Evolutionary conservation across 2,113 vertebrate species (phyloP).

Genomic region (Apaloderma vittatum): DNA sequence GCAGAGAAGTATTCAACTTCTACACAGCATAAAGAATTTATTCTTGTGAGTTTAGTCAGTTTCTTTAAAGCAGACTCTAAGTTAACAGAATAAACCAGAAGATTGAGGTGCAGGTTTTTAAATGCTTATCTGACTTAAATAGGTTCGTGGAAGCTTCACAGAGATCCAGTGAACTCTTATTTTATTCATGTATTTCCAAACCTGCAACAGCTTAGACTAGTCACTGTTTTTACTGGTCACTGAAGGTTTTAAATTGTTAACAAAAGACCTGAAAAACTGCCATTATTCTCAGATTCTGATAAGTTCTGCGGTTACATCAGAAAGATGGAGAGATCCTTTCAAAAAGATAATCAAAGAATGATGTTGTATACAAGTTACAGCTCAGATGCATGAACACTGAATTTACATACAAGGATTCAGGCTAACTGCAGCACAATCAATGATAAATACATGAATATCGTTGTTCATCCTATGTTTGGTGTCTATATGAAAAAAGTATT

Average conservation of each 20-base stretch:
- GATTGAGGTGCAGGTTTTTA: background rate
- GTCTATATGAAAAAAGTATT: background rate
- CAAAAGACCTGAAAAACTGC: constrained; percentile 11
- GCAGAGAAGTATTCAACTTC: background rate
- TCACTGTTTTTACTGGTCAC: background rate
- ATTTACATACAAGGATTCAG: background rate
- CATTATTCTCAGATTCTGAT: background rate
- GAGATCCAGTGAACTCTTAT: background rate
- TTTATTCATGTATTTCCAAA: background rate
- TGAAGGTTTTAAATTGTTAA: background rate
- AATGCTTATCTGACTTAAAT: background rate
- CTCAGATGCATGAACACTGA: background rate
- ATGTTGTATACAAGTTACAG: background rate
- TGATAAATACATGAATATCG: background rate
- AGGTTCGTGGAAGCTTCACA: background rate
- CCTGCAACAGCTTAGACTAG: background rate
- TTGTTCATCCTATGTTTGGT: background rate
- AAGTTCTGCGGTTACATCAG: background rate
- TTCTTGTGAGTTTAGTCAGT: background rate
- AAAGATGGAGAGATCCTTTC: background rate
- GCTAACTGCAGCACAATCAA: background rate
- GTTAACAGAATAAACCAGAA: background rate
- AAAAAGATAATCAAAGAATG: background rate
- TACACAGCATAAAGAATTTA: background rate
- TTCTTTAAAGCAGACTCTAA: background rate